Evolutionary conservation across 2,797 vertebrate species (phyloP).

Genomic region (Epinephelus awoara): DNA sequence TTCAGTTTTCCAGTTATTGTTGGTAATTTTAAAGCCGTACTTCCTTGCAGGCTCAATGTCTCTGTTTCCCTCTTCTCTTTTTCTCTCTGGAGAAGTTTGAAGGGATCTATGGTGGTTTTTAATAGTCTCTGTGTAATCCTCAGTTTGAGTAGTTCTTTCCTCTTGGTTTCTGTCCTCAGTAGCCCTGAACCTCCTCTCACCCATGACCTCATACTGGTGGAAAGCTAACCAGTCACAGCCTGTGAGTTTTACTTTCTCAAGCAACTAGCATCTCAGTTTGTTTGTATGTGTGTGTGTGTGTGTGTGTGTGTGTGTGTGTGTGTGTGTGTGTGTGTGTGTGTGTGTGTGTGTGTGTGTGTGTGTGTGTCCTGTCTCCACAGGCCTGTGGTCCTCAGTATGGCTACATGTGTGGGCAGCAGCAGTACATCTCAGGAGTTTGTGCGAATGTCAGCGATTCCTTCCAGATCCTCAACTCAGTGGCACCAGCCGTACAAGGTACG

Average conservation of each 20-base stretch:
- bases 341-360: constrained; percentile 50
- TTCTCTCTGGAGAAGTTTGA: constrained; percentile 29
- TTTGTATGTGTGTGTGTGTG: constrained; percentile 52
- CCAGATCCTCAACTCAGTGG: constrained; percentile 91
- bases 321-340: constrained; percentile 53
- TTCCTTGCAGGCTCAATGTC: constrained; percentile 18
- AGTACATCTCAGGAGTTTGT: constrained; percentile 96
- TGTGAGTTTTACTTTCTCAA: constrained; percentile 32
- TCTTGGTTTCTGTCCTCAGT: constrained; percentile 55
- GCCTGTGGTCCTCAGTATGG: constrained; percentile 98
- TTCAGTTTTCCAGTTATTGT: constrained; percentile 66
- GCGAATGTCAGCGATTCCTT: constrained; percentile 95
- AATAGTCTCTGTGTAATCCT: constrained; percentile 48
- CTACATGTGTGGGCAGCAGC: constrained; percentile 94
- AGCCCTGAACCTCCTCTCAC: constrained; percentile 57
- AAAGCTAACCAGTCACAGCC: constrained; percentile 57
- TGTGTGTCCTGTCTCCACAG: constrained; percentile 79
- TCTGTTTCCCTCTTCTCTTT: constrained; percentile 15
- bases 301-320: constrained; percentile 54
- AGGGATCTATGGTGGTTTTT: constrained; percentile 42
- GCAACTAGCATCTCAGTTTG: constrained; percentile 27
- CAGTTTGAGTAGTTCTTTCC: constrained; percentile 70
- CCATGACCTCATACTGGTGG: constrained; percentile 64
- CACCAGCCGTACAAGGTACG: constrained; percentile 83
- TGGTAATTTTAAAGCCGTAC: constrained; percentile 46